A percentile compares a stretch with the other conserved stretches of the same genome.
These are phyloP conservation scores for Oscheius sp. DNA, from an alignment of 2,888 invertebrate species.

Conservation along the genomic window DNA sequence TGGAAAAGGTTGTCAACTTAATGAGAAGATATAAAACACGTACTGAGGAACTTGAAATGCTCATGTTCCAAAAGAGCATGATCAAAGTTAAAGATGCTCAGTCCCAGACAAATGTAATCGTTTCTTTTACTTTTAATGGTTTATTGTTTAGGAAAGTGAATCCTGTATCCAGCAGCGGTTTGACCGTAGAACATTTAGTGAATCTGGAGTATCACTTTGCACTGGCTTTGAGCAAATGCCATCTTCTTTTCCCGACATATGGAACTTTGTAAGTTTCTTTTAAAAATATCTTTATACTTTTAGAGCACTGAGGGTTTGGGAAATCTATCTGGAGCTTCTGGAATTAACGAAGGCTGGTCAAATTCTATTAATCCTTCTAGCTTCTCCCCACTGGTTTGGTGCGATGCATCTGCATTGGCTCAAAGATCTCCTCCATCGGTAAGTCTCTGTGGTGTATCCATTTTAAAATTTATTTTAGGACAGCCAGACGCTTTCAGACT, in stretches of 20 bases:
- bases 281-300: background rate
- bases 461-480: background rate
- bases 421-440: background rate
- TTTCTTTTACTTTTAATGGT: no score
- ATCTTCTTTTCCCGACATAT: background rate
- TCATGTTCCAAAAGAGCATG: no score
- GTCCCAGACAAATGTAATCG: no score
- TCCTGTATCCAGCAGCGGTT: no score
- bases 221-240: background rate
- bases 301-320: no score
- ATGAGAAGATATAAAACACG: no score
- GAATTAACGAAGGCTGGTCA: background rate
- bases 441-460: background rate
- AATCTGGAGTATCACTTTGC: background rate
- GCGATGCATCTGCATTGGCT: background rate
- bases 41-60: no score
- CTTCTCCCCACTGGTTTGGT: background rate
- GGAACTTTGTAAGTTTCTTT: background rate
- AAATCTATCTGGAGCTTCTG: background rate
- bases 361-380: background rate
- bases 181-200: conserved; percentile 10
- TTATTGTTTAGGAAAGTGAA: no score
- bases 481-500: background rate
- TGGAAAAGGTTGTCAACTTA: no score
- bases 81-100: no score